Evolutionary conservation across 1,140 invertebrate species (phyloP).

Genomic region (Drosophila tsacasi): DNA sequence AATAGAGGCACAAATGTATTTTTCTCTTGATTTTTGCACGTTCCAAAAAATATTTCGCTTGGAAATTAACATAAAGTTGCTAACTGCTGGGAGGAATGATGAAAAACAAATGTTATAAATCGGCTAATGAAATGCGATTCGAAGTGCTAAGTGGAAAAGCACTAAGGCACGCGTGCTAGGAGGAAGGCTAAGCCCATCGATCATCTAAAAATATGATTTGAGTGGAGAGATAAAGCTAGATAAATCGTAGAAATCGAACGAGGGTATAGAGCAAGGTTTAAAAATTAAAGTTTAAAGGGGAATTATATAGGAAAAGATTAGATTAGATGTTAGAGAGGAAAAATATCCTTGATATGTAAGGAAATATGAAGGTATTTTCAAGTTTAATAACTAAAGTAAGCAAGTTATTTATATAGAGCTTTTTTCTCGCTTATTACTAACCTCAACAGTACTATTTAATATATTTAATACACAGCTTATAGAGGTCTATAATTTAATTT

Average conservation of each 20-base stretch:
- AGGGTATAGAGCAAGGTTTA: neutral
- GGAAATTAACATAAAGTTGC: constrained; percentile 37
- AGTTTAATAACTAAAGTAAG: neutral
- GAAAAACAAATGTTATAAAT: constrained; percentile 33
- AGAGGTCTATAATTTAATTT: neutral
- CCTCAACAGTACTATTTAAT: neutral
- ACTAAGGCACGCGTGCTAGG: constrained; percentile 5
- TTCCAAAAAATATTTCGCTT: constrained; percentile 25
- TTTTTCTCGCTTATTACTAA: too few relatives aligned
- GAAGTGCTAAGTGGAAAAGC: constrained; percentile 47
- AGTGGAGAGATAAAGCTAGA: neutral
- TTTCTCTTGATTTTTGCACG: constrained; percentile 13
- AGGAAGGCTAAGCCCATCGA: constrained; percentile 4
- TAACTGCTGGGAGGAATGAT: constrained; percentile 23
- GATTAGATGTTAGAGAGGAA: neutral
- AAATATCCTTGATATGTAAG: neutral
- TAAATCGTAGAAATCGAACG: neutral
- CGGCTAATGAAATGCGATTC: constrained; percentile 35
- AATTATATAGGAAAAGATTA: too few relatives aligned
- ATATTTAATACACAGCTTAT: neutral
- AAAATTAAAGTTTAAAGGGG: neutral
- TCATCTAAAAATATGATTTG: constrained; percentile 5
- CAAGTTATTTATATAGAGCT: neutral
- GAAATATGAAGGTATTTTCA: neutral
- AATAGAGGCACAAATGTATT: constrained; percentile 8